Evolutionary conservation across 2,113 vertebrate species (phyloP), one percentile per base, ranked within the genome.

Genomic region (Alethe diademata): DNA sequence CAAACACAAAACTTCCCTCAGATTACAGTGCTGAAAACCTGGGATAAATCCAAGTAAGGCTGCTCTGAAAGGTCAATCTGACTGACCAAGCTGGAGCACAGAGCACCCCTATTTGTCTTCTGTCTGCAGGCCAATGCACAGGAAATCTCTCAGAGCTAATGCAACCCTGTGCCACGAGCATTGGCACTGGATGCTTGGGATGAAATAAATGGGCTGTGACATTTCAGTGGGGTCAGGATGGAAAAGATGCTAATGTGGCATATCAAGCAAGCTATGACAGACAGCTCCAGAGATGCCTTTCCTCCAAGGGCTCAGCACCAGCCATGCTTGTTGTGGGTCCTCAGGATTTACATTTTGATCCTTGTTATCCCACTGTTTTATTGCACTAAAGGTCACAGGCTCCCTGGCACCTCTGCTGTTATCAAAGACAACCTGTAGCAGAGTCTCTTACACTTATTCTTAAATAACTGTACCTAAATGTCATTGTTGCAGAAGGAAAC

Each of bases 371-470:
- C 71, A 38, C 82, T 88, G 38, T 66, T 94, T 90, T 95, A 94
- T 95, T 95, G 40, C 92, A 74, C 64, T 95, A 90, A 96, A 95
- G 57, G 94, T 96, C 94, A 95, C 58, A 91, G 87, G 14, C 81
- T 94, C 20, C 13, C 19, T 1, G 72, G 48, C 69, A 93, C 42
- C 76, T 87, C 45, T 89, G 78, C 71, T 75, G 33, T 86, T 92
- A 85, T 72, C 84, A 92, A 92, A 96, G 82, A 91, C 45, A 94
- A 82, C 84, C 50, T 61, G 50, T 42, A 65, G 73, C 48, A 65
- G 69, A 84, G 65, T 42, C 25, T 92, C 61, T 26, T 53, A 69
- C 8, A 40, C 11, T 0, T 4, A 70, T 57, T 85, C 87, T 85
- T 89, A 90, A 90, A 94, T 40, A 78, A 47, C 78, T 91, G 29